Base-by-base conservation (phyloP, 1,140 invertebrate genomes). In the Rhizoglyphus robini region DNA sequence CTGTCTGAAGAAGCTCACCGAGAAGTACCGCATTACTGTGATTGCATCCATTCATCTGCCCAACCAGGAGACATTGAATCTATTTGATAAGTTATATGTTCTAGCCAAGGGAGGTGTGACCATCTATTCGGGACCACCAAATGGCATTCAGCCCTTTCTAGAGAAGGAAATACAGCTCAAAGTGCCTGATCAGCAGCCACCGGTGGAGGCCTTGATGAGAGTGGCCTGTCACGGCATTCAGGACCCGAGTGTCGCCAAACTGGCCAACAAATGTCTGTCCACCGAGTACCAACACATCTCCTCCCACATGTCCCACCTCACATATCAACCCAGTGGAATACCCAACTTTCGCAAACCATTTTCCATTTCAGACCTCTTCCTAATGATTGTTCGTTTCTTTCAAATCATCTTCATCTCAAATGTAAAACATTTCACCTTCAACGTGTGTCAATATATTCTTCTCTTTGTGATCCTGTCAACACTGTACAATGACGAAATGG, bases 91-190 rank as follows among this genome's bases (percentile, higher is more conserved):
- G 51, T 47, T 68, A 38, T 38, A 62, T 51, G 63, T 60, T 27
- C 38, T 61, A 41, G 66, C 69, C 49, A 27, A 63, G 32, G 36
- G 69, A 49, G 60, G 67, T 36, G 36, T 73, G 69, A 38, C 71
- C 70, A 69, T 75, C 70, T 23, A 73, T 69, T 25, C 71, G 70
- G 58, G 73, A 69, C 34, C 70, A 69, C 61, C 68, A 48, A 25
- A 5, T 46, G 66, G 66, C 58, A 67, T 69, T 57, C 60, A 67
- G 29, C 3, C 38, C 62, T 70, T 65, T 74, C 67, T 66, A 18
- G 58, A 60, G 36, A 15, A 29, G 13, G 23, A 13, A n/a, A 13
- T 20, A 23, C 3, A 60, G 27, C 30, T 29, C 15, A 13, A 27
- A 27, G 29, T 27, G 29, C 13, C 58, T 2, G 58, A 60, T 32